Base-by-base conservation (phyloP, 1,140 invertebrate species). In the Doryteuthis pealeii region DNA sequence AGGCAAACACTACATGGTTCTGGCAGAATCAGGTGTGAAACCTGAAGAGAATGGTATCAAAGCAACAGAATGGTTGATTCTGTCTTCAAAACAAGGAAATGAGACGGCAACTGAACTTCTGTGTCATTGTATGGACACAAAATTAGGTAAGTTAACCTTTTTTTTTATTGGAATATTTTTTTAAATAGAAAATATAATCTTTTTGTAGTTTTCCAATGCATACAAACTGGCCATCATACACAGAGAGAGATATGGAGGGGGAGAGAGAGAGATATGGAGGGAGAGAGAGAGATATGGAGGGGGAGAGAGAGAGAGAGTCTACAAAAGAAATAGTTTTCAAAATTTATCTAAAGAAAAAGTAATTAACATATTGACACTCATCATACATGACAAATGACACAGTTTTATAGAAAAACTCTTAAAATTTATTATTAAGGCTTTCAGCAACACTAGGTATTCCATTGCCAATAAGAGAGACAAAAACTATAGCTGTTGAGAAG, bases 1-100 rank as follows among this genome's bases (percentile, higher is more conserved):
- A 4, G 84, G 81, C 0, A 58, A 75, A 49, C 80, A 85, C 74
- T 83, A 77, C 69, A 75, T 84, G 33, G 78, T 75, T 22, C 75
- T 85, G 14, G 84, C 84, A 43, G 82, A 86, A 43, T 77, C 79
- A 1, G 79, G 73, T 15, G 74, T 81, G 3, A 58, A 79, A 22
- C 68, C 73, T 32, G 80, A 83, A 14, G 91, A 92, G 81, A 93
- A 93, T 87, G 91, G 90, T 12, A 87, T 90, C 54, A 80, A 91
- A 74, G 95, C 94, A 0, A 91, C 97, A 54, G 93, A 94, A 81
- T 97, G 95, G 95, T 85, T 97, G 8, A 92, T 95, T 22, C 93
- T 93, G 87, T 94, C 95, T 0, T 95, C 95, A 0, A 93, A 95
- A 82, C 94, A 96, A 86, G 95, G 95, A 2, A 94, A 96, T 84